phyloP scores from a whole-genome alignment of 2,888 invertebrate species.

The Netelia inedita region DNA sequence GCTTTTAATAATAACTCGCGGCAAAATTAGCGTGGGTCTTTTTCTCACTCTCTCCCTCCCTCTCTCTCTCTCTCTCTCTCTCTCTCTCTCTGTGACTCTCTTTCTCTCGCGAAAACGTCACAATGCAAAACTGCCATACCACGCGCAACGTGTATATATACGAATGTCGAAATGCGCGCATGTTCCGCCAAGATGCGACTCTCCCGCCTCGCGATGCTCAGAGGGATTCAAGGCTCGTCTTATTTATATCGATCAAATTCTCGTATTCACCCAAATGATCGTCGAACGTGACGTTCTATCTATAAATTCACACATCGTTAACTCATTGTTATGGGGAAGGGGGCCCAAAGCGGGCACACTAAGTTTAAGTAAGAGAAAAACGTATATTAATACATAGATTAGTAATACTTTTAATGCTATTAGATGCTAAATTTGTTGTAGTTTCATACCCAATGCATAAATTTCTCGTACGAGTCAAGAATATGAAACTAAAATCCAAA shows the following conservation, averaged over 20 bases:
- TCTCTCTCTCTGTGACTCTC: conserved; percentile 22
- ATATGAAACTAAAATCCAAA: no score
- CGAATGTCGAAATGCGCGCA: conserved; percentile 44
- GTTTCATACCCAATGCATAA: no score
- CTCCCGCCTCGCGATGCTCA: conserved; percentile 58
- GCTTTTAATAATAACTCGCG: conserved; percentile 79
- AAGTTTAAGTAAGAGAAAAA: no score
- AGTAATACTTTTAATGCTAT: no score
- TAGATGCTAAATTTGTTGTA: no score
- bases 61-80: conserved; percentile 1
- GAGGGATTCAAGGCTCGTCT: conserved; percentile 61
- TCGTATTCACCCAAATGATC: conserved; percentile 36
- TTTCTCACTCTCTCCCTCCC: conserved; percentile 58
- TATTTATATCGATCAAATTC: conserved; percentile 62
- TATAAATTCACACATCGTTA: no score
- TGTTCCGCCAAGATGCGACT: conserved; percentile 46
- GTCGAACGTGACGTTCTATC: conserved; percentile 13
- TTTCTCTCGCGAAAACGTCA: conserved; percentile 60
- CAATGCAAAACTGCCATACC: conserved; percentile 55
- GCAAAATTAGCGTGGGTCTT: conserved; percentile 80
- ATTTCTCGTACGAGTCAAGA: no score
- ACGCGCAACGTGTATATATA: background rate
- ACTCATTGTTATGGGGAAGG: no score
- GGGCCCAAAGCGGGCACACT: no score
- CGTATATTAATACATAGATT: no score